These are phyloP conservation scores for Caenorhabditis doughertyi DNA, from an alignment of 2,888 invertebrate genomes.

Conservation along the genomic window DNA sequence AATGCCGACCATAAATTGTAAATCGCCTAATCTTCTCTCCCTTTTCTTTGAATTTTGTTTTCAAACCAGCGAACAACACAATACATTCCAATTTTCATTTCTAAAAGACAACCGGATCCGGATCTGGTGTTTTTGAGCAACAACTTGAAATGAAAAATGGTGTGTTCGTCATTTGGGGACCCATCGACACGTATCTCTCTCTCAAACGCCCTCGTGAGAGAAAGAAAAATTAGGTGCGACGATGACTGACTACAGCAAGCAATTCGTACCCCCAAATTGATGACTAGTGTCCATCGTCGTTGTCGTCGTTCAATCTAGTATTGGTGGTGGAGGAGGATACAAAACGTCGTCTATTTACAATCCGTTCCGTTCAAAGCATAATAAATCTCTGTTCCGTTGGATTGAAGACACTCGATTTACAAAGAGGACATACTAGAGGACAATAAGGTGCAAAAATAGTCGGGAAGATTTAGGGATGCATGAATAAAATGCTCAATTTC, in stretches of 20 bases:
- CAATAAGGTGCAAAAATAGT: not conserved
- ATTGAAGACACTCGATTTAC: slow-evolving; percentile 30
- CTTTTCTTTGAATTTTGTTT: slow-evolving; percentile 4
- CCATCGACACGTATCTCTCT: not conserved
- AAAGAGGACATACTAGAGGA: not conserved
- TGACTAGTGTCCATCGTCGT: slow-evolving; percentile 28
- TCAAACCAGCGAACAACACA: slow-evolving; percentile 20
- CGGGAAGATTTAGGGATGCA: not conserved
- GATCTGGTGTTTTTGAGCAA: slow-evolving; percentile 5
- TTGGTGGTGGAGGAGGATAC: slow-evolving; percentile 24
- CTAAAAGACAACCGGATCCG: not conserved
- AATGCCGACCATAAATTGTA: slow-evolving; percentile 39
- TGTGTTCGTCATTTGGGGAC: slow-evolving; percentile 1
- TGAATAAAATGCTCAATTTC: not conserved
- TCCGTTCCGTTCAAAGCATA: slow-evolving; percentile 29
- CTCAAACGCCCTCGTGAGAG: slow-evolving; percentile 2
- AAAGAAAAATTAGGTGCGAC: slow-evolving; percentile 21
- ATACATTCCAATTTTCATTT: slow-evolving; percentile 32
- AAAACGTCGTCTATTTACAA: slow-evolving; percentile 30
- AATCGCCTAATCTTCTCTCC: slow-evolving; percentile 34
- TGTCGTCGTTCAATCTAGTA: not conserved
- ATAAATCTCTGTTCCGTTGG: slow-evolving; percentile 23
- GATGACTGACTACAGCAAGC: slow-evolving; percentile 11
- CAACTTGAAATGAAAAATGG: slow-evolving; percentile 12
- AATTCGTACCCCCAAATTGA: slow-evolving; percentile 33